Evolutionary conservation across 2,888 invertebrate genomes (phyloP).

Genomic region (Theretra japonica): DNA sequence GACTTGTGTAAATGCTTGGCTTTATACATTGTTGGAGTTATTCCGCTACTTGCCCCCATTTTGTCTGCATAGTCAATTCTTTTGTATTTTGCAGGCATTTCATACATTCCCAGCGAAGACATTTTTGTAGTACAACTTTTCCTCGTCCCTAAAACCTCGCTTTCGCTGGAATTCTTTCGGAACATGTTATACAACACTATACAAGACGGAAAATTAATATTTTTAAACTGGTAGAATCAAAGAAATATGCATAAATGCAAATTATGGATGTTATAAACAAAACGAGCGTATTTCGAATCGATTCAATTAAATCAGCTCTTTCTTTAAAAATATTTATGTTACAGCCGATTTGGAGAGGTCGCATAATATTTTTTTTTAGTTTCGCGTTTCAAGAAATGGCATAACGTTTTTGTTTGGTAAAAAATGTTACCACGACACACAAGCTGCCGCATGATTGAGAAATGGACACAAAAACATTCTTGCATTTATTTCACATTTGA

Average conservation of each 20-base stretch:
- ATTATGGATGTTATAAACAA: neutral
- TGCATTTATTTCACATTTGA: slow-evolving; percentile 1
- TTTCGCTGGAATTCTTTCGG: slow-evolving; percentile 14
- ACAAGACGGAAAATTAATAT: neutral
- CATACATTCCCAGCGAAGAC: neutral
- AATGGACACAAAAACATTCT: neutral
- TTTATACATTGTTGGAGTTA: neutral
- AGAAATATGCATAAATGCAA: neutral
- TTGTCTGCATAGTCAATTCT: neutral
- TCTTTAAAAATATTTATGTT: neutral
- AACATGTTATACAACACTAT: neutral
- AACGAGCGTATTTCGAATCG: neutral
- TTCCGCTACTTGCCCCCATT: neutral
- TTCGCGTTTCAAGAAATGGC: neutral
- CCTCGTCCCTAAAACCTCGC: neutral
- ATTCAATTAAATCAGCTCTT: neutral
- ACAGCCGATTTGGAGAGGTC: neutral
- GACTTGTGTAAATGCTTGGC: slow-evolving; percentile 4
- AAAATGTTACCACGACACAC: neutral
- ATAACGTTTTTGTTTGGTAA: neutral
- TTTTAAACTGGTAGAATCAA: neutral
- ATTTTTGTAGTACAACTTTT: neutral
- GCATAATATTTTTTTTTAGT: neutral
- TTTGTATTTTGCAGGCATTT: neutral
- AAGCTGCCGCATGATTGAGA: neutral